Evolutionary conservation across 2,113 vertebrate species (phyloP), one percentile per base, ranked within the genome.

Genomic region (Columba livia): DNA sequence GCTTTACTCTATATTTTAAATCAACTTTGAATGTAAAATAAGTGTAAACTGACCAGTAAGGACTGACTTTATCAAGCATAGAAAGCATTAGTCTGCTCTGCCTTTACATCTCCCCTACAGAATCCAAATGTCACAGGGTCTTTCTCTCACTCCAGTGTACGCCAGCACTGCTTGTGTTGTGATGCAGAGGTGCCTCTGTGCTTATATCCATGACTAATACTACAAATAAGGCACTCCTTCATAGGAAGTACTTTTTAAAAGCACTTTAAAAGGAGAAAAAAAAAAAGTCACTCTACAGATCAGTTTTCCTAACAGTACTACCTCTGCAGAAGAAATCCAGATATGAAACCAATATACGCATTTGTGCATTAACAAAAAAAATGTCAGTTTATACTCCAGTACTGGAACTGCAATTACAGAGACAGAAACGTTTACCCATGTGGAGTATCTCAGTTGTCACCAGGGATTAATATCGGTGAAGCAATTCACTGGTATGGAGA

Each of bases 51-150:
- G n/a, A 88, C 72, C 60, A 34, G 40, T 57, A 72, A 65, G 40
- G 25, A 36, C 38, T 2, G 6, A 31, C 25, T 47, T 51, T 54
- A 25, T 57, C 36, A 58, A 60, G 26, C 53, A 24, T 2, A 50
- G 18, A 38, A 74, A 79, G 73, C 13, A 51, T 0, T 0, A 62
- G 10, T 40, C 17, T 70, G 24, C 29, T 69, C 44, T 42, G 32
- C 51, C 51, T 79, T 75, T 71, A 31, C 31, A 53, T n/a, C 48
- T 77, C 29, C 38, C 42, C 58, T 16, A 12, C 24, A 53, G 20
- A 77, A 67, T 24, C 20, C n/a, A 80, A 57, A 71, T 0, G 2
- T 31, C 2, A 0, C 2, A 0, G 19, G 9, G 13, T 32, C 54
- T 31, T 23, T 10, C 77, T 51, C 40, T 40, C 34, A 2, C 40